phyloP scores from a whole-genome alignment of 2,888 invertebrate genomes.

The Nephrocerus scutellatus region DNA sequence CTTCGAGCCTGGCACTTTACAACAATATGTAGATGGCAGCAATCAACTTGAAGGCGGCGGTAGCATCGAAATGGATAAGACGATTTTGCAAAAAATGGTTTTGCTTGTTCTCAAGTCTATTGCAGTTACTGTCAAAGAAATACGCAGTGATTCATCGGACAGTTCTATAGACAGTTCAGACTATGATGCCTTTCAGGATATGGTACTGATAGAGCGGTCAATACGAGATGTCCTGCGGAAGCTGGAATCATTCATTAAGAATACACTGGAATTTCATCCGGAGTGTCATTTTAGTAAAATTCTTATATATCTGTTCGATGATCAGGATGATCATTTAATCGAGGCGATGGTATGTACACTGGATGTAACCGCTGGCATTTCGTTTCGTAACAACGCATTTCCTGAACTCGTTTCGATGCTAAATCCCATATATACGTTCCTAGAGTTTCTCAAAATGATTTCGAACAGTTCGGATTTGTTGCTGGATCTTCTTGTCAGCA shows the following conservation, averaged over 20 bases:
- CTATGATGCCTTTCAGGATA: constrained; percentile 80
- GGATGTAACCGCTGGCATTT: constrained; percentile 79
- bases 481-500: constrained; percentile 78
- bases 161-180: constrained; percentile 78
- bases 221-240: constrained; percentile 77
- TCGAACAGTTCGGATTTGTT: constrained; percentile 74
- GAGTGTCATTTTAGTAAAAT: constrained; percentile 82
- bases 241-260: constrained; percentile 74
- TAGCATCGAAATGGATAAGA: constrained; percentile 56
- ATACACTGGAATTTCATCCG: constrained; percentile 75
- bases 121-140: constrained; percentile 84
- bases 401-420: constrained; percentile 74
- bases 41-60: constrained; percentile 20
- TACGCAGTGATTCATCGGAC: constrained; percentile 77
- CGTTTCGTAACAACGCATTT: constrained; percentile 71
- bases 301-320: constrained; percentile 79
- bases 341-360: constrained; percentile 89
- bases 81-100: constrained; percentile 78
- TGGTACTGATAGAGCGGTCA: constrained; percentile 79
- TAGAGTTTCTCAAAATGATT: constrained; percentile 77
- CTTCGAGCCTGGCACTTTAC: constrained; percentile 29
- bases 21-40: too few relatives aligned
- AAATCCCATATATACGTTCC: constrained; percentile 79
- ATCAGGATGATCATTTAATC: constrained; percentile 85
- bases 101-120: constrained; percentile 81